Evolutionary conservation across 2,797 vertebrate genomes (phyloP).

Genomic region (Danio aesculapii): DNA sequence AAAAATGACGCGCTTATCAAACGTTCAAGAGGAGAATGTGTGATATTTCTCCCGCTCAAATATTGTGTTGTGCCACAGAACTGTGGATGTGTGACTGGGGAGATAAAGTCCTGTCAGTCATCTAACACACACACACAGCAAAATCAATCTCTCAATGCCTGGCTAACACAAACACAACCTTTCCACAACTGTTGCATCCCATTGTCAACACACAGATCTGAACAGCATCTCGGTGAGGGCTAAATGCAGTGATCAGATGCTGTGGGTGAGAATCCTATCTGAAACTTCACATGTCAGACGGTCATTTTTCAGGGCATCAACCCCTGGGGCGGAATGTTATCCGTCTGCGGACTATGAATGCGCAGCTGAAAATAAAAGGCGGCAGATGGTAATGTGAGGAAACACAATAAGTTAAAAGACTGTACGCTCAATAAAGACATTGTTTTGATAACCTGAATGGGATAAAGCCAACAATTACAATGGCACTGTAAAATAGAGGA

Average conservation of each 20-base stretch:
- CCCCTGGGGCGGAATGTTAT: background rate
- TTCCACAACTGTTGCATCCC: constrained; percentile 62
- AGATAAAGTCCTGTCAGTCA: constrained; percentile 56
- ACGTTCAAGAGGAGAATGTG: constrained; percentile 55
- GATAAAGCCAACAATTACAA: constrained; percentile 4
- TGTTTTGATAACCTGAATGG: constrained; percentile 5
- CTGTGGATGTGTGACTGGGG: constrained; percentile 59
- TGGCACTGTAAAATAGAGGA: background rate
- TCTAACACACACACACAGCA: constrained; percentile 52
- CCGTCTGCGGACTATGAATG: constrained; percentile 1
- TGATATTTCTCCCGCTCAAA: constrained; percentile 57
- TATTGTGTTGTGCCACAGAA: constrained; percentile 54
- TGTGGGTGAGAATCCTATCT: constrained; percentile 6
- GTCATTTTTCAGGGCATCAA: constrained; percentile 18
- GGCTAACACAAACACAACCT: constrained; percentile 61
- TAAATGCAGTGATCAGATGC: constrained; percentile 33
- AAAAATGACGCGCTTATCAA: constrained; percentile 58
- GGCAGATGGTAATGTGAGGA: background rate
- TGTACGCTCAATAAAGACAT: background rate
- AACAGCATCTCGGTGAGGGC: constrained; percentile 14
- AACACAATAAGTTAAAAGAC: background rate
- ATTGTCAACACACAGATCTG: constrained; percentile 50
- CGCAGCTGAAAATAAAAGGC: background rate
- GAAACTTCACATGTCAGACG: background rate
- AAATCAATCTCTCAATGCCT: constrained; percentile 35